Percentiles rank a stretch among this genome's conserved stretches.
phyloP scores from a whole-genome alignment of 2,888 invertebrate genomes.

The Lithodes maja region DNA sequence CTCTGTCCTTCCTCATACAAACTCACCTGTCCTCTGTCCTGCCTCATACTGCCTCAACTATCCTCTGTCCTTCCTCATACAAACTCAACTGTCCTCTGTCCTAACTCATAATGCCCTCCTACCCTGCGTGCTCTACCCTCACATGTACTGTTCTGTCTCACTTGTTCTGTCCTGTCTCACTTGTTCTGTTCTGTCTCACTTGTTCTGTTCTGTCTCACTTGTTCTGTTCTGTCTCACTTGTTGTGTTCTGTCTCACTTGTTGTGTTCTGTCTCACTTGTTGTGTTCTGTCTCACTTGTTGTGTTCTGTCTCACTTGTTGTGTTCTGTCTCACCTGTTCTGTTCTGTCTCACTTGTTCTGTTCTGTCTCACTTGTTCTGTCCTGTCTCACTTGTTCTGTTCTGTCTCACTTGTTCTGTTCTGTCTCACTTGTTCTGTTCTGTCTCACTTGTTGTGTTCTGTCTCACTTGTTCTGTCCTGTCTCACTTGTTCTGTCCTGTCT shows the following conservation, averaged over 20 bases:
- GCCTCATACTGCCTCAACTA: neutral
- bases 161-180: neutral
- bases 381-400: neutral
- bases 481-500: neutral
- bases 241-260: neutral
- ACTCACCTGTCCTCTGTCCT: neutral
- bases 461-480: neutral
- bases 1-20: neutral
- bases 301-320: neutral
- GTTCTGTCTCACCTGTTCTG: neutral
- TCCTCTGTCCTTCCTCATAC: constrained; percentile 1
- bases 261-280: neutral
- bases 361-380: neutral
- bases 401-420: neutral
- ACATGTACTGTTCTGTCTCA: neutral
- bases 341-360: neutral
- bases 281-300: neutral
- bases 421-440: neutral
- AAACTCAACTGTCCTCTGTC: neutral
- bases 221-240: neutral
- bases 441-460: neutral
- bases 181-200: neutral
- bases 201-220: neutral
- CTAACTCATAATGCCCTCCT: neutral
- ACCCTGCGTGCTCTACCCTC: neutral